These are phyloP conservation scores for Notamacropus eugenii DNA, from an alignment of 2,797 vertebrate species.

Conservation along the genomic window DNA sequence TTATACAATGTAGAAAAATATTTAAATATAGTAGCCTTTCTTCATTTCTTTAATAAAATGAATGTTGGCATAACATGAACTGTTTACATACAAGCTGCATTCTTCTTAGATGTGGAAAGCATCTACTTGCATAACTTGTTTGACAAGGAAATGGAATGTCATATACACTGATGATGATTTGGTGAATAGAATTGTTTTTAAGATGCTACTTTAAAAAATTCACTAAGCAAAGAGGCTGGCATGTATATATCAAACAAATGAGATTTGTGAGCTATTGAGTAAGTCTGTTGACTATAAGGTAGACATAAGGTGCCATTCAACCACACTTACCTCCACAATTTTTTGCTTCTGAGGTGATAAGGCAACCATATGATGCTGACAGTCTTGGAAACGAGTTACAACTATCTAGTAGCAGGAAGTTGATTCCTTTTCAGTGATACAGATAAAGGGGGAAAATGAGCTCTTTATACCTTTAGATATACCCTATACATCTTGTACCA, in stretches of 20 bases:
- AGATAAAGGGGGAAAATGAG: neutral
- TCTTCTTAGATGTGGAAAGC: conserved; percentile 57
- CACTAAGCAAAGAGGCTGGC: conserved; percentile 63
- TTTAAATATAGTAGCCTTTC: neutral
- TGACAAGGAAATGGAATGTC: conserved; percentile 77
- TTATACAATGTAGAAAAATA: neutral
- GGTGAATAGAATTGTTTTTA: conserved; percentile 67
- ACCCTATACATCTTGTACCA: conserved; percentile 11
- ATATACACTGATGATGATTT: conserved; percentile 70
- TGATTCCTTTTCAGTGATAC: neutral
- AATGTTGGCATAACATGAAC: conserved; percentile 63
- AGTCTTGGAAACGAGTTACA: conserved; percentile 24
- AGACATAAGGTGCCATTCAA: conserved; percentile 36
- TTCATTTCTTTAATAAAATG: neutral
- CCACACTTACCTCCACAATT: conserved; percentile 46
- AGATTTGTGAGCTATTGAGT: conserved; percentile 15
- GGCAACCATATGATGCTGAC: conserved; percentile 1
- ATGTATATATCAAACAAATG: conserved; percentile 52
- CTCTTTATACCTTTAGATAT: conserved; percentile 28
- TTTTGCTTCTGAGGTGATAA: conserved; percentile 40
- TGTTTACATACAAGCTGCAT: conserved; percentile 68
- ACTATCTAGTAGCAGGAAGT: conserved; percentile 64
- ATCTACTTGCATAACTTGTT: conserved; percentile 69
- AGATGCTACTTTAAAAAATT: conserved; percentile 72
- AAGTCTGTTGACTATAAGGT: conserved; percentile 30